phyloP scores from a whole-genome alignment of 2,113 vertebrate species.

The Phylloscopus trochilus region DNA sequence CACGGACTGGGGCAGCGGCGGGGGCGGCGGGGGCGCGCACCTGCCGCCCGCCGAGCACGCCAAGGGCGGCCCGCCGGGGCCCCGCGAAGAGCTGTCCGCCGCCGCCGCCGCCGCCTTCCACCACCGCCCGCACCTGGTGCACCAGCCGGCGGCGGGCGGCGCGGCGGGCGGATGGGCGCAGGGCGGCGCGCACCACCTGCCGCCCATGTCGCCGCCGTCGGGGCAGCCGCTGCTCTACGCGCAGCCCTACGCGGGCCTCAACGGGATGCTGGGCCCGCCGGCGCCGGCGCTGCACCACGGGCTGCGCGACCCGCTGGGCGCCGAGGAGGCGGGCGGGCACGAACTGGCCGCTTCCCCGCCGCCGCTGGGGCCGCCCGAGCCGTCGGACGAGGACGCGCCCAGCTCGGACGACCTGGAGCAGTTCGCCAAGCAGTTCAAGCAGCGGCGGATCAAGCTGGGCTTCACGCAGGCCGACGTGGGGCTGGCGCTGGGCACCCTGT shows the following conservation, averaged over 20 bases:
- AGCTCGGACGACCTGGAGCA: conserved; percentile 99
- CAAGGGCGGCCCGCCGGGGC: conserved; percentile 81
- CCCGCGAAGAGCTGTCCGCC: conserved; percentile 86
- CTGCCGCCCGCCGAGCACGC: conserved; percentile 84
- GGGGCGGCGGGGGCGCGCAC: conserved; percentile 87
- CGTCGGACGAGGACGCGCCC: conserved; percentile 95
- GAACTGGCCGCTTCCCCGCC: conserved; percentile 72
- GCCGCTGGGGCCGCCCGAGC: conserved; percentile 90
- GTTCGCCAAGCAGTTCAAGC: conserved; percentile 99
- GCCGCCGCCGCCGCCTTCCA: conserved; percentile 86
- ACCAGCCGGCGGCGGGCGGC: conserved; percentile 82
- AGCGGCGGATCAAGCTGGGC: conserved; percentile 94
- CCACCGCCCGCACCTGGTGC: conserved; percentile 87
- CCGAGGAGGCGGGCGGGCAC: conserved; percentile 74
- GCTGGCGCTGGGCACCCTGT: conserved; percentile 81
- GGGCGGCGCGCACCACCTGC: conserved; percentile 84
- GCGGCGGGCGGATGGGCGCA: conserved; percentile 86
- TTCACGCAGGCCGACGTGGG: conserved; percentile 85
- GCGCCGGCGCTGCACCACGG: conserved; percentile 88
- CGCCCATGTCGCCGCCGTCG: conserved; percentile 89
- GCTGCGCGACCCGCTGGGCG: conserved; percentile 89
- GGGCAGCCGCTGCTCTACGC: conserved; percentile 88
- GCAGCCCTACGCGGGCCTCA: conserved; percentile 86
- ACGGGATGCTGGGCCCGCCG: conserved; percentile 81
- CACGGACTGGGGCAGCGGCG: conserved; percentile 83